Conservation (phyloP, 2,113 vertebrate species). For the Pionites leucogaster region DNA sequence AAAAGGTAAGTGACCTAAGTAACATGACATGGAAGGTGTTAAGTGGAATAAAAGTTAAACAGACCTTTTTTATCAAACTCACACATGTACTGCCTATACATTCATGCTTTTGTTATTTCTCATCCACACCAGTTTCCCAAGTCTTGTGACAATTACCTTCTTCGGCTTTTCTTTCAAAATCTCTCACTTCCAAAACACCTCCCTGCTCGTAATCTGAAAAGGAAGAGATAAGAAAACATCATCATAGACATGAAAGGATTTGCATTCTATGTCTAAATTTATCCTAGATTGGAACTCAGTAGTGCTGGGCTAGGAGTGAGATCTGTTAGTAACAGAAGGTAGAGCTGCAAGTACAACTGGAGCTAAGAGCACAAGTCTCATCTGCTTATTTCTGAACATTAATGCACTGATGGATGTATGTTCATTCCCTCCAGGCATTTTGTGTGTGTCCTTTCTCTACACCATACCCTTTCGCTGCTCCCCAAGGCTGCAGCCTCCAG, state of each 20-base stretch:
- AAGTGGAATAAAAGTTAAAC: background rate
- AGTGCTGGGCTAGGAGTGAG: background rate
- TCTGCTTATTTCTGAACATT: background rate
- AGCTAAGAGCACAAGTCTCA: background rate
- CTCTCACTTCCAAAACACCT: conserved; percentile 86
- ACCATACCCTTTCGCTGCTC: background rate
- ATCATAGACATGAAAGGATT: background rate
- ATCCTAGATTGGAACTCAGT: background rate
- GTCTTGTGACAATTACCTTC: conserved; percentile 81
- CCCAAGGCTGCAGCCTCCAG: background rate
- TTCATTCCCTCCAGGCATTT: background rate
- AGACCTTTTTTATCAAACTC: background rate
- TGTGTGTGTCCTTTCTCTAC: background rate
- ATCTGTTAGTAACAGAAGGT: background rate
- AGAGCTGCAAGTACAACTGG: background rate
- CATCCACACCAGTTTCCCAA: background rate
- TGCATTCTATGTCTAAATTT: background rate
- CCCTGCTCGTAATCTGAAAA: conserved; percentile 85
- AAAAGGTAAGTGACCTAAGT: background rate
- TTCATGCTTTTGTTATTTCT: background rate
- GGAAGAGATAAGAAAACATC: conserved; percentile 19
- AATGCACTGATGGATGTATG: background rate
- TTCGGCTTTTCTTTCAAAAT: conserved; percentile 89
- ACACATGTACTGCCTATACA: background rate
- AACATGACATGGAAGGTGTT: fast-evolving